Conservation (phyloP, 2,888 invertebrate species). For the Drosophila stalkeri region DNA sequence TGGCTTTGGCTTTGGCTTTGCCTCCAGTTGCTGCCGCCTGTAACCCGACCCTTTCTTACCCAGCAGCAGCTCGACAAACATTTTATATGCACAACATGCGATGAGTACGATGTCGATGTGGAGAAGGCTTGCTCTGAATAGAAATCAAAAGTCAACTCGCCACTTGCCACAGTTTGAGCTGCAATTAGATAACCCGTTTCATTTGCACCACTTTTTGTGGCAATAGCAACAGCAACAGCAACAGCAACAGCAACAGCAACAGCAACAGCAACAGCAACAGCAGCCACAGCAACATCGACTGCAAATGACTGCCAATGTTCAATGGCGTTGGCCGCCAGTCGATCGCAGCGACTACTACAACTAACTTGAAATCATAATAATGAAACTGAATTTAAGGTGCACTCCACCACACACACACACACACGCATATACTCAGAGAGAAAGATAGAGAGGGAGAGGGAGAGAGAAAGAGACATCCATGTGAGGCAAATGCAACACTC, state of each 20-base stretch:
- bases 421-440: background rate
- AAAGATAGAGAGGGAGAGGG: background rate
- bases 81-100: slow-evolving; percentile 77
- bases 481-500: slow-evolving; percentile 26
- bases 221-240: slow-evolving; percentile 48
- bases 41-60: slow-evolving; percentile 4
- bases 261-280: slow-evolving; percentile 40
- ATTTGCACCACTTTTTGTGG: slow-evolving; percentile 74
- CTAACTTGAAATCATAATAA: slow-evolving; percentile 76
- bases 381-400: slow-evolving; percentile 81
- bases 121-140: slow-evolving; percentile 60
- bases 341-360: slow-evolving; percentile 52
- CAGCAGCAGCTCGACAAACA: slow-evolving; percentile 55
- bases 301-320: slow-evolving; percentile 80
- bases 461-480: slow-evolving; percentile 21
- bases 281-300: slow-evolving; percentile 23
- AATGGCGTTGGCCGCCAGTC: slow-evolving; percentile 70
- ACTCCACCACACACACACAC: slow-evolving; percentile 43
- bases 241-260: slow-evolving; percentile 15
- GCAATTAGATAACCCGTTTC: slow-evolving; percentile 81
- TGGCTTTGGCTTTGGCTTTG: background rate
- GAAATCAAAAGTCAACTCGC: slow-evolving; percentile 78
- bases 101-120: slow-evolving; percentile 31
- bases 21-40: slow-evolving; percentile 8
- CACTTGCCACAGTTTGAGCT: slow-evolving; percentile 79